phyloP scores from a whole-genome alignment of 2,113 vertebrate genomes.

The Oophaga pumilio region DNA sequence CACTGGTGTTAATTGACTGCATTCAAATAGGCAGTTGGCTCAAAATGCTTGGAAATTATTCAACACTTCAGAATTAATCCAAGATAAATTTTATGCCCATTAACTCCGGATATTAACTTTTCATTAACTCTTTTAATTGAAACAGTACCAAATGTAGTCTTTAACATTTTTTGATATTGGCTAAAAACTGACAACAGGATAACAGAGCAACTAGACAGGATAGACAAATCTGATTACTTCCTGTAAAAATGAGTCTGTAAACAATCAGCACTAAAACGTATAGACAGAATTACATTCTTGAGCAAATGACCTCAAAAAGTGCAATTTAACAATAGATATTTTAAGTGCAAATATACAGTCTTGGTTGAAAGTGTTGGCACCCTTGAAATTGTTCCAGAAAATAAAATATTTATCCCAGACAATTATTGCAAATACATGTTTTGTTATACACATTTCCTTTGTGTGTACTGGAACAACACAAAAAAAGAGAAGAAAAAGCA shows the following conservation, averaged over 20 bases:
- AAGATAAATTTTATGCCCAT: constrained; percentile 34
- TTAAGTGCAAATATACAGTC: too few species aligned
- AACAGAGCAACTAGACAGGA: background rate
- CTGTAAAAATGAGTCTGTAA: background rate
- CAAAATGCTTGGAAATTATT: constrained; percentile 43
- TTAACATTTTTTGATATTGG: background rate
- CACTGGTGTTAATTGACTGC: constrained; percentile 54
- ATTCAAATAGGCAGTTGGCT: constrained; percentile 49
- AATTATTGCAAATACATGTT: too few species aligned
- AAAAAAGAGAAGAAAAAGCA: background rate
- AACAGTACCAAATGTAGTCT: background rate
- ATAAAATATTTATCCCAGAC: too few species aligned
- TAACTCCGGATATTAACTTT: constrained; percentile 31
- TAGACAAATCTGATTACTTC: background rate
- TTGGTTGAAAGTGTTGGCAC: too few species aligned
- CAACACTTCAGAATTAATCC: constrained; percentile 42
- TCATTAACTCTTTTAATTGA: constrained; percentile 11
- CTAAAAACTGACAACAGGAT: background rate
- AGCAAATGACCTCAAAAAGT: too few species aligned
- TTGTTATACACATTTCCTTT: too few species aligned
- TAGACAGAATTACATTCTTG: background rate
- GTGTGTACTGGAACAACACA: too few species aligned
- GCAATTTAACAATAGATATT: too few species aligned
- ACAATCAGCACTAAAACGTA: background rate
- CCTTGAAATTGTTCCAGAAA: too few species aligned